Base-by-base conservation (phyloP, 2,888 invertebrate species). In the Mesorhabditis sp. region DNA sequence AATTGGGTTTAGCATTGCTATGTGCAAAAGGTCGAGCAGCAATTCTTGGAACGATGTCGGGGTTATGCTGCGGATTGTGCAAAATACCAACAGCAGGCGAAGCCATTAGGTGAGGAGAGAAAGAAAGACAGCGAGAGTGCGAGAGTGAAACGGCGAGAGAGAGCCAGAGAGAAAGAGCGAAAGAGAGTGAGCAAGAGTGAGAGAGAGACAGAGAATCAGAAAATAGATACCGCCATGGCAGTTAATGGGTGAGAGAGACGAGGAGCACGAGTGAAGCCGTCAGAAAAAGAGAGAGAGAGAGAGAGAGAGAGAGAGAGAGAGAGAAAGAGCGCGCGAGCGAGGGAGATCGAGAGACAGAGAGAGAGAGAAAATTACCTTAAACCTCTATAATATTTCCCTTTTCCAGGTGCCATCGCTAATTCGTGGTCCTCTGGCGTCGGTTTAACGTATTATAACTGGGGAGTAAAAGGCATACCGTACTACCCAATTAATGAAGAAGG, bases 401-500 rank as follows among this genome's bases (percentile, higher is more conserved):
- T 28, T 0, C 74, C 81, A 7, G 81, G 82, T 10, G 81, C 80
- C 4, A 76, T 82, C 10, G 82, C 82, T 4, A 82, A 82, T 69
- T 72, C 82, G 4, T 82, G 79, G 69, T 74, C 74, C 5, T 80
- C 79, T n/a, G 78, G 79, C 45, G 82, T 82, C 41, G 82, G 82
- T 5, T 43, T 82, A 42, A 80, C 82, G 5, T 79, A 76, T 62
- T 77, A 77, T 62, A 75, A 80, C 45, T 80, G 79, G 79, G 79
- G 76, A 62, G 79, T 82, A 50, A 80, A 82, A 61, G 82, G 82
- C 61, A 81, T 82, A 5, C 82, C 82, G 0, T 82, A 80, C 65
- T 82, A 80, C 71, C 74, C 80, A 6, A 66, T 81, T 28, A 82
- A 82, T 65, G 82, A 82, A 64, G 80, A 82, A 66, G 82, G 82